These are phyloP conservation scores for Lepidiolamprologus cunningtoni DNA, from an alignment of 2,113 vertebrate species.

Conservation along the genomic window DNA sequence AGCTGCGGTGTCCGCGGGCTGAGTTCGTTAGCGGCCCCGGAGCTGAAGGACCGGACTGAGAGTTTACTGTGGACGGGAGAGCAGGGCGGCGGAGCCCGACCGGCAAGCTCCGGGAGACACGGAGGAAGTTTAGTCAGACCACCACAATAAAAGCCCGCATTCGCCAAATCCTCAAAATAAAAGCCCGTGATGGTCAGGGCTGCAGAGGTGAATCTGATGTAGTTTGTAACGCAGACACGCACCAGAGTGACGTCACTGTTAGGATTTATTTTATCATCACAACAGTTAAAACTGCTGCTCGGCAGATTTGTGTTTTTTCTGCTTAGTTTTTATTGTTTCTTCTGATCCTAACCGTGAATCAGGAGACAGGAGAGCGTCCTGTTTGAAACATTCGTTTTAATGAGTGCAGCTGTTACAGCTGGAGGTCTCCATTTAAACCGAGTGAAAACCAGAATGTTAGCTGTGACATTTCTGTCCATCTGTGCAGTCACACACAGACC, in stretches of 20 bases:
- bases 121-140: background rate
- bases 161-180: background rate
- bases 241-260: background rate
- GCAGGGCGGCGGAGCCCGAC: background rate
- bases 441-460: background rate
- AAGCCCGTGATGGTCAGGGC: background rate
- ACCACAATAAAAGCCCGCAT: background rate
- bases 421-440: background rate
- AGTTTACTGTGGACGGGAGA: background rate
- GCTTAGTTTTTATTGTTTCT: background rate
- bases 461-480: background rate
- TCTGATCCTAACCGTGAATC: rapidly evolving
- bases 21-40: background rate
- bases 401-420: background rate
- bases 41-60: background rate
- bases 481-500: background rate
- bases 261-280: rapidly evolving
- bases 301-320: background rate
- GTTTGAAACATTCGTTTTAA: background rate
- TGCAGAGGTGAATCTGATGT: background rate
- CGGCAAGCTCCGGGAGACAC: background rate
- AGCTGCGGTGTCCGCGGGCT: background rate
- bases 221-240: background rate
- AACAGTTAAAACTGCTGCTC: background rate
- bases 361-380: rapidly evolving